phyloP scores from a whole-genome alignment of 2,113 vertebrate genomes.

The Crotophaga sulcirostris region DNA sequence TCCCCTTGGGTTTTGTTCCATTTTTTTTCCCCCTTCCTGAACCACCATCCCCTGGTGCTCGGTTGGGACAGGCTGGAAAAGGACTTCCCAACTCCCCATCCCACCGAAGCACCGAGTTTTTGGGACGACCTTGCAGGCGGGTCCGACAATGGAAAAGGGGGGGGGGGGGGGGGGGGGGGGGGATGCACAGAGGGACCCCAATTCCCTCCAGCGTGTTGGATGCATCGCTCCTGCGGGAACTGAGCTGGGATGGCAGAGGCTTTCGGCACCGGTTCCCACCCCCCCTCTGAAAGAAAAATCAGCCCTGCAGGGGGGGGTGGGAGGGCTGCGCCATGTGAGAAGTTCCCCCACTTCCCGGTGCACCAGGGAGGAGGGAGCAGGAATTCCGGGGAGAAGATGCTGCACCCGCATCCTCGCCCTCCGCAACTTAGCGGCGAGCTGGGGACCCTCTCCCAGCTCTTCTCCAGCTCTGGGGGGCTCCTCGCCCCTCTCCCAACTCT shows the following conservation, averaged over 20 bases:
- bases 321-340: background rate
- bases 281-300: background rate
- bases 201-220: background rate
- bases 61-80: background rate
- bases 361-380: background rate
- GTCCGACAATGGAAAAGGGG: background rate
- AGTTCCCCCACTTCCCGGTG: background rate
- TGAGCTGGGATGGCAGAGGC: background rate
- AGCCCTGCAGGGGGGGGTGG: background rate
- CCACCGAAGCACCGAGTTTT: conserved; percentile 14
- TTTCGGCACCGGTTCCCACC: background rate
- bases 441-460: background rate
- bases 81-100: background rate
- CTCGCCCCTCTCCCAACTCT: too few relatives aligned
- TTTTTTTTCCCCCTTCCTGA: too few relatives aligned
- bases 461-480: background rate
- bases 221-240: background rate
- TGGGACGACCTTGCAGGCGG: conserved; percentile 27
- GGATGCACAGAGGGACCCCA: too few relatives aligned
- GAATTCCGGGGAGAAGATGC: background rate
- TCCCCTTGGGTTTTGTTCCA: too few relatives aligned
- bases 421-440: background rate
- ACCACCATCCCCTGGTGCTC: background rate
- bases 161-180: background rate
- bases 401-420: background rate